Base-by-base conservation (phyloP, 2,113 vertebrate species). In the Prionailurus viverrinus region DNA sequence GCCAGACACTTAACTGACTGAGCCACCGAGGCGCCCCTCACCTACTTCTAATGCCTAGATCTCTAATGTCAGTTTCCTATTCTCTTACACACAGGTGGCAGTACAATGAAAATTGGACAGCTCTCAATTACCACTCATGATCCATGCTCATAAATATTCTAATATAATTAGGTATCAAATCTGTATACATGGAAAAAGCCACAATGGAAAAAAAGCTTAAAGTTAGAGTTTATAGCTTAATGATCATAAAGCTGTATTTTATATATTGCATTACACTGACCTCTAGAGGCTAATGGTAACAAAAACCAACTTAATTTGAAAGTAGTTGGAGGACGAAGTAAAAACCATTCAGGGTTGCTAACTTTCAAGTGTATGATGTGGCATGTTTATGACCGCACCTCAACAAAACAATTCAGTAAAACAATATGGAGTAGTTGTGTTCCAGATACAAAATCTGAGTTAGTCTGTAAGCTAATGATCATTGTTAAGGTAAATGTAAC, bases 231-330 rank as follows among this genome's bases (percentile, higher is more conserved):
- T 31, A 65, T 63, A 71, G 13, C 5, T 92, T 55, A 87, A 69
- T 55, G 21, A 55, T 4, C 51, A 3, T 8, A 69, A 55, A 95
- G 33, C 4, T 95, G 79, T 93, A 61, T 96, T 91, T 97, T 71
- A n/a, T 73, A 0, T 61, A 48, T 91, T 97, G 88, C 63, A 16
- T 95, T 97, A 89, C 74, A 95, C 36, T 98, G 86, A n/a, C 97
- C 98, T 95, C 89, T 97, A 84, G 87, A 95, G 89, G 83, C 39
- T 80, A 1, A 27, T 51, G 84, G 63, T 53, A 41, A 63, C 83
- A 94, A 96, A 95, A 88, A 85, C 21, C 29, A 83, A 31, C 14
- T 91, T 61, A 91, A 36, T 82, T 95, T 91, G 76, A 97, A 91
- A 96, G 65, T 1, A 39, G 25, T 48, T 81, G 15, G 53, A 86